A percentile compares a stretch with the other conserved stretches of the same genome.
phyloP scores from a whole-genome alignment of 2,888 invertebrate species.

The Pasiphila rectangulata region DNA sequence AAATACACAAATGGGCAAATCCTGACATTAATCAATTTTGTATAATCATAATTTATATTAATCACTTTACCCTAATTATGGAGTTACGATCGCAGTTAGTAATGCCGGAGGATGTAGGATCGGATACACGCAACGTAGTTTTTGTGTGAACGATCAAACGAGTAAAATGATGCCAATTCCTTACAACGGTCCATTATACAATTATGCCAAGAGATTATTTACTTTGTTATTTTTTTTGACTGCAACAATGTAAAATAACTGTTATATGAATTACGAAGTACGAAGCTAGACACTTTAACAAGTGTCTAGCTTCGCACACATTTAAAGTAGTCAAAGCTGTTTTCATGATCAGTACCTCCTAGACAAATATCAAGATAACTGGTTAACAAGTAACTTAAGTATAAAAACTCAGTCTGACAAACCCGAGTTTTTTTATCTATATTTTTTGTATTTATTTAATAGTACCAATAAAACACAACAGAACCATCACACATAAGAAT shows the following conservation, averaged over 20 bases:
- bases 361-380: too few relatives aligned
- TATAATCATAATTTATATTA: constrained; percentile 1
- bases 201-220: constrained; percentile 6
- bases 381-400: too few relatives aligned
- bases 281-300: too few relatives aligned
- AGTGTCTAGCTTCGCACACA: too few relatives aligned
- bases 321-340: too few relatives aligned
- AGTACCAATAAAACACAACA: too few relatives aligned
- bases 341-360: too few relatives aligned
- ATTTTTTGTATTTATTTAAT: too few relatives aligned
- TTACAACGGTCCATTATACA: constrained; percentile 16
- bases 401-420: too few relatives aligned
- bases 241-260: neutral
- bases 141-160: constrained; percentile 20
- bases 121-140: constrained; percentile 43
- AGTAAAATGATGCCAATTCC: constrained; percentile 27
- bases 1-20: neutral
- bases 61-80: constrained; percentile 7
- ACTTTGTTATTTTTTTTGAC: neutral
- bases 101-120: constrained; percentile 40
- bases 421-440: too few relatives aligned
- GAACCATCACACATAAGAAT: too few relatives aligned
- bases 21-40: neutral
- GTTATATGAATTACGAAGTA: too few relatives aligned
- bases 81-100: constrained; percentile 18